Conservation (phyloP, 2,113 vertebrate genomes). For the Bostrychus sinensis region DNA sequence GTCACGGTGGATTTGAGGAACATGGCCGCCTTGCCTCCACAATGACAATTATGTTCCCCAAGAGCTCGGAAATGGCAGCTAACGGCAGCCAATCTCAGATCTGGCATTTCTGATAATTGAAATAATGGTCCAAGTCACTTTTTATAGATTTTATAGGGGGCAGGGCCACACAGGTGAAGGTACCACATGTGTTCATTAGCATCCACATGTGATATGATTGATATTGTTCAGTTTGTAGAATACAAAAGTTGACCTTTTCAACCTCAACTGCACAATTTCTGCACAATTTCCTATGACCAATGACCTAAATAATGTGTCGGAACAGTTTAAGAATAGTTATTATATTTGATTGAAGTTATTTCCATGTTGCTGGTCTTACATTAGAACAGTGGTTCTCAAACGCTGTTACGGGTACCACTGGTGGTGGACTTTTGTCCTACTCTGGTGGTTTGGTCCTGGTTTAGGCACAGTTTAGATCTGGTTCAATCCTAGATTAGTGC, state of each 20-base stretch:
- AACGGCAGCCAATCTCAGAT: constrained; percentile 34
- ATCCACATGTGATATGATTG: constrained; percentile 16
- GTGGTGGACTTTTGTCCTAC: too few relatives aligned
- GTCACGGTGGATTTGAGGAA: constrained; percentile 76
- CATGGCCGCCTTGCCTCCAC: constrained; percentile 33
- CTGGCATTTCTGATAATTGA: constrained; percentile 50
- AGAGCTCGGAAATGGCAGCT: constrained; percentile 31
- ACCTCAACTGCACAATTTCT: neutral
- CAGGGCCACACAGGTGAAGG: neutral
- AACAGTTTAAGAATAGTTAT: too few relatives aligned
- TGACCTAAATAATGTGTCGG: too few relatives aligned
- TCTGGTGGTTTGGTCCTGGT: too few relatives aligned
- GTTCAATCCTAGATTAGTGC: too few relatives aligned
- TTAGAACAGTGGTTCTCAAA: too few relatives aligned
- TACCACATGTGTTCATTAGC: constrained; percentile 8
- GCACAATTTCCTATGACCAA: too few relatives aligned
- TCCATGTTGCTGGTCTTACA: too few relatives aligned
- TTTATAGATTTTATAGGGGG: neutral
- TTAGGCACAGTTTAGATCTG: too few relatives aligned
- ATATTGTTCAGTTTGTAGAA: constrained; percentile 6
- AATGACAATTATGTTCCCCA: constrained; percentile 57
- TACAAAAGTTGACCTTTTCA: constrained; percentile 6
- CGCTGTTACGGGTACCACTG: too few relatives aligned
- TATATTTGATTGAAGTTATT: too few relatives aligned
- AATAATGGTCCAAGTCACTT: constrained; percentile 17